These are phyloP conservation scores for Cheilosia scutellata DNA, from an alignment of 2,888 invertebrate species.

Conservation along the genomic window DNA sequence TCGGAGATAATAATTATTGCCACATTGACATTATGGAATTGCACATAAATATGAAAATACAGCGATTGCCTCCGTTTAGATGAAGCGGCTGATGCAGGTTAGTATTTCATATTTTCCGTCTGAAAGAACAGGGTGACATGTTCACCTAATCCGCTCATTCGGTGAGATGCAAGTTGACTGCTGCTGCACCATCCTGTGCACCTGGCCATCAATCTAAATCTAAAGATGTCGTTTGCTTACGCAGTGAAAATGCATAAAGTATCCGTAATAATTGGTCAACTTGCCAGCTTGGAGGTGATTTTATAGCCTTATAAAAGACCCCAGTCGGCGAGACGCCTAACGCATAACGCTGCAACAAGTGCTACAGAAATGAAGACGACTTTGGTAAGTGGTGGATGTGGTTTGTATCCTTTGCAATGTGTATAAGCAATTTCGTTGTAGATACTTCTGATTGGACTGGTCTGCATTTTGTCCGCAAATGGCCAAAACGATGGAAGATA, in stretches of 20 bases:
- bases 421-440: slow-evolving; percentile 1
- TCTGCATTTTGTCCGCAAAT: slow-evolving; percentile 68
- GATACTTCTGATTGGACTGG: slow-evolving; percentile 58
- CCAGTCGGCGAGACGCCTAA: slow-evolving; percentile 25
- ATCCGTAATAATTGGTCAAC: slow-evolving; percentile 58
- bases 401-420: not conserved
- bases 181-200: slow-evolving; percentile 38
- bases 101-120: slow-evolving; percentile 14
- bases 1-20: slow-evolving; percentile 29
- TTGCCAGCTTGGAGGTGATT: slow-evolving; percentile 56
- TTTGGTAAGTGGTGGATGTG: slow-evolving; percentile 44
- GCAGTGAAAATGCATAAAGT: slow-evolving; percentile 61
- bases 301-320: slow-evolving; percentile 66
- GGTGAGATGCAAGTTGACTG: not conserved
- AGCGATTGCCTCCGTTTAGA: slow-evolving; percentile 40
- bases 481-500: slow-evolving; percentile 85
- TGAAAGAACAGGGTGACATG: slow-evolving; percentile 36
- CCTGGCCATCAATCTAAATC: slow-evolving; percentile 36
- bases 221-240: slow-evolving; percentile 45
- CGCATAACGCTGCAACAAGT: slow-evolving; percentile 58
- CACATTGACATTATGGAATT: slow-evolving; percentile 48
- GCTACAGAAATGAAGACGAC: slow-evolving; percentile 61
- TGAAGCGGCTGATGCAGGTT: slow-evolving; percentile 18
- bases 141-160: not conserved
- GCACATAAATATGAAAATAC: slow-evolving; percentile 24